A percentile compares a stretch with the other conserved stretches of the same genome.
These are phyloP conservation scores for Temnothorax curvispinosus DNA, from an alignment of 1,140 invertebrate species.

Conservation along the genomic window DNA sequence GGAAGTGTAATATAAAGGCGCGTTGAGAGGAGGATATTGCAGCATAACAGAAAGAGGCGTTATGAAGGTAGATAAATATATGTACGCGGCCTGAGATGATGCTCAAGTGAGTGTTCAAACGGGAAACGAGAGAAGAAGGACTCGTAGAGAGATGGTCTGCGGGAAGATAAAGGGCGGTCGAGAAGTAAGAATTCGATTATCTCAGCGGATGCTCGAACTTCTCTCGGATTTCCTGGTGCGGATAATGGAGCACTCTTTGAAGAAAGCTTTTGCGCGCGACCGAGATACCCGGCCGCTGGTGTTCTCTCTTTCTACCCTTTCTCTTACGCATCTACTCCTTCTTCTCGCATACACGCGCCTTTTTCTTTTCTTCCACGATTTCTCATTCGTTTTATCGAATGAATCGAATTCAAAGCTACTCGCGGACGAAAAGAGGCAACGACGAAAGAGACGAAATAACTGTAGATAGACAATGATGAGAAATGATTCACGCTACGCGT, in stretches of 20 bases:
- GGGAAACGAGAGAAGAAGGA: constrained; percentile 1
- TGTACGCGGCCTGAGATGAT: constrained; percentile 55
- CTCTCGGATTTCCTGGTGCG: constrained; percentile 76
- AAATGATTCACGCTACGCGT: neutral
- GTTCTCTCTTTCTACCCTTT: constrained; percentile 31
- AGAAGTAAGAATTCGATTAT: constrained; percentile 78
- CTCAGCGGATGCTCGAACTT: constrained; percentile 75
- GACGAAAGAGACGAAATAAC: constrained; percentile 44
- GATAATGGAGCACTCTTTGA: constrained; percentile 77
- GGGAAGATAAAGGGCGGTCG: constrained; percentile 72
- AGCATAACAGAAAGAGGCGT: constrained; percentile 57
- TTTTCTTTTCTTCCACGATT: constrained; percentile 30
- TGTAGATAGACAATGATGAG: constrained; percentile 23
- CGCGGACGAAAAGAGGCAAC: constrained; percentile 4
- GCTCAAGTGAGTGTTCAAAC: constrained; percentile 53
- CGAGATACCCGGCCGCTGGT: constrained; percentile 52
- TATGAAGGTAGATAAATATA: constrained; percentile 72
- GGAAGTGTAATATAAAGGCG: constrained; percentile 20
- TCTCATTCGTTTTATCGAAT: constrained; percentile 53
- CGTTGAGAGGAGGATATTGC: constrained; percentile 22
- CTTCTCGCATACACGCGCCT: constrained; percentile 27
- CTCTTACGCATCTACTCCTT: constrained; percentile 13
- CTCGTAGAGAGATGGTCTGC: constrained; percentile 41
- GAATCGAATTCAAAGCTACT: constrained; percentile 68
- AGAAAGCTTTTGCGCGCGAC: constrained; percentile 74